A percentile compares a stretch with the other conserved stretches of the same genome.
Conservation (phyloP, 2,113 vertebrate genomes). For the Crypturellus undulatus region DNA sequence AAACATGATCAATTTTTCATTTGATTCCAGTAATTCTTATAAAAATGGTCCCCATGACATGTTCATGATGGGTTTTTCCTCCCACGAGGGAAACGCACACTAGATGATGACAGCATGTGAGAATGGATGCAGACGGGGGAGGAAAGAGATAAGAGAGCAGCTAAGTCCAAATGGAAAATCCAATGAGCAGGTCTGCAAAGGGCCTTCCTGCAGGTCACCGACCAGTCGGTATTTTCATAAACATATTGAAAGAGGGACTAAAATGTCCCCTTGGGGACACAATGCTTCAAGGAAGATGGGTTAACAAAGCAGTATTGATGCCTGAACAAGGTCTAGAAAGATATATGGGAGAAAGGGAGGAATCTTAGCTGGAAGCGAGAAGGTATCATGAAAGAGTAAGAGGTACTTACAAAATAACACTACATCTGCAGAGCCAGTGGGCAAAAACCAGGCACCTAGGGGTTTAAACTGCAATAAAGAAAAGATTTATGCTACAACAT, state of each 20-base stretch:
- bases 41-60: neutral
- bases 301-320: neutral
- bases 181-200: neutral
- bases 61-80: no score
- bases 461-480: neutral
- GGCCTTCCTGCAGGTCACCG: neutral
- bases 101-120: neutral
- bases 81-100: neutral
- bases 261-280: accelerated
- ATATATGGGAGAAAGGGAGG: neutral
- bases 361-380: neutral
- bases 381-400: neutral
- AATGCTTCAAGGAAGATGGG: neutral
- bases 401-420: neutral
- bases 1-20: neutral
- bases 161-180: neutral
- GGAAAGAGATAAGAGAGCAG: neutral
- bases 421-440: neutral
- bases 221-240: neutral
- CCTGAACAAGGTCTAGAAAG: neutral
- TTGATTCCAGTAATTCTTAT: neutral
- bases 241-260: neutral
- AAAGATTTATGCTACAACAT: neutral
- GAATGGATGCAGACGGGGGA: neutral
- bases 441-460: neutral